Evolutionary conservation across 2,113 vertebrate species (phyloP), one percentile per base, ranked within the genome.

Genomic region (Dicentrarchus labrax): DNA sequence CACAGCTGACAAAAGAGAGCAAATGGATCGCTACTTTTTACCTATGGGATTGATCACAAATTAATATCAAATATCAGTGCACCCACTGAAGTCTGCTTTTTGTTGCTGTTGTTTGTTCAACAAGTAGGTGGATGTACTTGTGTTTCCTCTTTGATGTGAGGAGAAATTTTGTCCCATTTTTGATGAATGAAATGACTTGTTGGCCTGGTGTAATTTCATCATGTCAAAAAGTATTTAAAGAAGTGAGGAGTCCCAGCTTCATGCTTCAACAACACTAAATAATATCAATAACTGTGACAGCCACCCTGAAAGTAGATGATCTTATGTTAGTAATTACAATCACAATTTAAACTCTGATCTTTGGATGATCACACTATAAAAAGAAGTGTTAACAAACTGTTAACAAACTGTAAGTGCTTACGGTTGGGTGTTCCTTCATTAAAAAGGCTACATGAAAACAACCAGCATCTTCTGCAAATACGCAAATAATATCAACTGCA

Each of bases 371-470:
- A 54, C 41, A 70, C 39, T 51, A 61, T 30, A 56, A 62, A 4
- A 59, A 54, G n/a, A 71, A 36, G 19, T 71, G 64, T 70, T 71
- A 81, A 57, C 68, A 84, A 64, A 54, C 67, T 71, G 64, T 70
- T 71, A 81, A 57, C 68, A 84, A 64, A 54, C 67, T 59, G 61
- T 75, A 54, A 64, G 48, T 60, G 66, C 68, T 61, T 36, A 36
- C 36, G 22, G 47, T 24, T 36, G 56, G 12, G 51, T 57, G 48
- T 22, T 67, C 54, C 77, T 61, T 72, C 38, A 82, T 47, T 61
- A 65, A 72, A 59, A 72, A 53, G 30, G 38, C 57, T 12, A 61
- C 53, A 39, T 9, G 10, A 66, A 77, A 74, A 21, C 39, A 56
- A 13, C 1, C 30, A 9, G 24, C 12, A 22, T 45, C 30, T 67